A percentile compares a stretch with the other conserved stretches of the same genome.
phyloP scores from a whole-genome alignment of 2,113 vertebrate genomes.

The Phylloscopus trochilus region DNA sequence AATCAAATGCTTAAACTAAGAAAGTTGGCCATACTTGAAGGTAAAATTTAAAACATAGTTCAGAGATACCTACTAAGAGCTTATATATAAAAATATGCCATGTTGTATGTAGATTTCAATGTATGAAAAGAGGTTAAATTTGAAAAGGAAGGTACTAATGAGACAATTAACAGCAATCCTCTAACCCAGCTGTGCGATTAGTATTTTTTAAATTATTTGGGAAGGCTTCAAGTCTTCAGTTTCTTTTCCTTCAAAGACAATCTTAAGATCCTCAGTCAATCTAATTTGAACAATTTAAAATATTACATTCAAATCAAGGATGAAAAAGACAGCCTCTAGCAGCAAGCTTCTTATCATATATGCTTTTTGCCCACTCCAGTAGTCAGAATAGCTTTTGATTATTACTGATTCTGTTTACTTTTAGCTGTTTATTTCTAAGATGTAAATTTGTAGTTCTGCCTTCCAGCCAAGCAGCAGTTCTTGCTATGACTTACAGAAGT shows the following conservation, averaged over 20 bases:
- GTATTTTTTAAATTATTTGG: background rate
- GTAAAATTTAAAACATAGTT: background rate
- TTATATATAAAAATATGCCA: background rate
- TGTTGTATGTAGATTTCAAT: background rate
- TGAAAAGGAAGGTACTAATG: background rate
- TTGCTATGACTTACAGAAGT: background rate
- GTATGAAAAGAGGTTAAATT: background rate
- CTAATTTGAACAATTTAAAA: background rate
- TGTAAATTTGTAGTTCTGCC: background rate
- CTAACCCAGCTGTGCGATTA: accelerated
- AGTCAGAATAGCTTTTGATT: background rate
- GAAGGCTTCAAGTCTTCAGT: background rate
- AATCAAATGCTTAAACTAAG: background rate
- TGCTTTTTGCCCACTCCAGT: background rate
- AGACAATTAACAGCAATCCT: background rate
- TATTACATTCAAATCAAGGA: background rate
- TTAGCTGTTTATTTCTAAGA: background rate
- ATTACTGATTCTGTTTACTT: background rate
- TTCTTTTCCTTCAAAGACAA: background rate
- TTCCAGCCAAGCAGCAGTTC: background rate
- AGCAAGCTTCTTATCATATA: background rate
- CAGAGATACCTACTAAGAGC: background rate
- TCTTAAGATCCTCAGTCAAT: background rate
- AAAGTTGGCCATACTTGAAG: background rate
- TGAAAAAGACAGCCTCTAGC: background rate